Percentiles rank a stretch among this genome's conserved stretches.
These are phyloP conservation scores for Mormyrops attenuatus DNA, from an alignment of 2,797 vertebrate species.

Conservation along the genomic window DNA sequence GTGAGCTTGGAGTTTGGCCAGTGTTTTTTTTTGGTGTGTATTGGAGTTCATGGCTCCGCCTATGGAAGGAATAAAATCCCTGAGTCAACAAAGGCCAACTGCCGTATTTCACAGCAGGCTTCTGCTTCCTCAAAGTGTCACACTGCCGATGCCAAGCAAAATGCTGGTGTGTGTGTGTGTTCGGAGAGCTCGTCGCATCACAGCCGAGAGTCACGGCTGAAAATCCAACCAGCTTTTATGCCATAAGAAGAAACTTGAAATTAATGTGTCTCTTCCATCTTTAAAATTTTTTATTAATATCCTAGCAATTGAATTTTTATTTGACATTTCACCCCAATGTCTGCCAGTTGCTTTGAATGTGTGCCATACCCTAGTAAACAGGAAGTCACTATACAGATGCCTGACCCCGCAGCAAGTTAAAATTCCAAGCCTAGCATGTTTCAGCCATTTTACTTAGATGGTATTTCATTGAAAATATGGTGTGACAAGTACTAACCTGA, in stretches of 20 bases:
- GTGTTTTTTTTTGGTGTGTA: background rate
- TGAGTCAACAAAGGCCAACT: slow-evolving; percentile 3
- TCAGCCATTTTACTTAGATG: background rate
- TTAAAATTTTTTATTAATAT: background rate
- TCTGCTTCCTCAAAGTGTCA: background rate
- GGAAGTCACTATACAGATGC: background rate
- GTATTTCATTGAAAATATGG: background rate
- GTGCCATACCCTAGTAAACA: background rate
- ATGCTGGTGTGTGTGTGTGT: background rate
- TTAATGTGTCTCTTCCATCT: background rate
- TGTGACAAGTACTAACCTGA: too few species aligned
- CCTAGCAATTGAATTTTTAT: background rate
- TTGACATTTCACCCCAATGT: background rate
- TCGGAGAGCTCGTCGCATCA: background rate
- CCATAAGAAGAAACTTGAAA: background rate
- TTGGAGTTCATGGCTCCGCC: background rate
- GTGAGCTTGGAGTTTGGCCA: background rate
- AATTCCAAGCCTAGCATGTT: background rate
- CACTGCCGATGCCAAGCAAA: background rate
- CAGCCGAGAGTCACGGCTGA: background rate
- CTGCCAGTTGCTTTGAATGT: background rate
- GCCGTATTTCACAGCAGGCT: background rate
- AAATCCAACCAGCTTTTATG: background rate
- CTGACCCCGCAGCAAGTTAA: background rate
- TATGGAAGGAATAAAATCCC: background rate